Evolutionary conservation across 2,797 vertebrate species (phyloP), one percentile per base, ranked within the genome.

Genomic region (Chloroceryle amazona): DNA sequence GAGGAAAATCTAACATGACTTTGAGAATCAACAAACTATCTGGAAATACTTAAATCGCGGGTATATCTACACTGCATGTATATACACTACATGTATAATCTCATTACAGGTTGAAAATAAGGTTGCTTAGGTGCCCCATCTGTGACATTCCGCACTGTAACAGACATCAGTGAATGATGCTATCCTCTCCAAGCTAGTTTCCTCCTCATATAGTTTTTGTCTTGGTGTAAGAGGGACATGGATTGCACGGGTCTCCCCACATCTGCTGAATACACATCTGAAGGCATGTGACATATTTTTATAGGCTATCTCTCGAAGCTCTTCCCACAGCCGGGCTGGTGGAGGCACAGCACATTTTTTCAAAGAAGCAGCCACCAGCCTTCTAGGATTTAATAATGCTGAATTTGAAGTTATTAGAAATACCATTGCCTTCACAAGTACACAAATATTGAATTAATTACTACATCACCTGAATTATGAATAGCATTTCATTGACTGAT

Each of bases 381-480:
- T 9, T 68, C 31, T 1, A 78, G 20, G 26, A 23, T 54, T 76
- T 55, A 49, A 68, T 70, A 80, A 90, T 61, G 61, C 54, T 63
- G 63, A 81, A 84, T 68, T 90, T 65, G 28, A 92, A 79, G 79
- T 65, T 60, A 68, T 68, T 78, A 81, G 55, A 96, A 96, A 94
- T 78, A 82, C 26, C 60, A 35, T 9, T 66, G 16, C 75, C 80
- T 79, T 94, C 80, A 80, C 65, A 70, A 72, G 67, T 35, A 71
- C 54, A 81, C 66, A 70, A 78, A 62, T 44, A 82, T 1, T 93
- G 75, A 95, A 81, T 82, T 90, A 84, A 89, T 76, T 82, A 86
- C 39, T 70, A 39, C 62, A 80, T 33, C 46, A 61, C 49, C 35
- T 85, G 68, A 92, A 88, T 83, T 78, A 81, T 2, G 25, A 76